phyloP scores from a whole-genome alignment of 2,113 vertebrate genomes.

The Vidua chalybeata region DNA sequence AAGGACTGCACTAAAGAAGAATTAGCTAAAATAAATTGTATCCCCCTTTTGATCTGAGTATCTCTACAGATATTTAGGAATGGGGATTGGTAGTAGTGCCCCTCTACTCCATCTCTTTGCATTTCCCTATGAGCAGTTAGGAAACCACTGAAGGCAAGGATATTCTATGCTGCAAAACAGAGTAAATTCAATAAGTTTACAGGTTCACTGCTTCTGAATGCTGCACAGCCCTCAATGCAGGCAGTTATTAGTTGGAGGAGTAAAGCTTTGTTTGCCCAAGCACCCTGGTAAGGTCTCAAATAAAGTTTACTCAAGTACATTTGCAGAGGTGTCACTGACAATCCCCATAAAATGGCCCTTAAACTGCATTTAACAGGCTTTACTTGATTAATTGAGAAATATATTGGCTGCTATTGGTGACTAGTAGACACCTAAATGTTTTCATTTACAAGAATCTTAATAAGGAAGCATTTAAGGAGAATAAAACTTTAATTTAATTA shows the following conservation, averaged over 20 bases:
- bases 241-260: neutral
- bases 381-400: neutral
- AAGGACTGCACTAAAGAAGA: neutral
- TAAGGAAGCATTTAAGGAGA: neutral
- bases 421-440: neutral
- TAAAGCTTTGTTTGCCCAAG: neutral
- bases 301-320: neutral
- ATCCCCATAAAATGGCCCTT: neutral
- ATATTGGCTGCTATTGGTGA: neutral
- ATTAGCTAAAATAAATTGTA: neutral
- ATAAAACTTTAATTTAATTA: neutral
- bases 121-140: neutral
- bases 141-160: neutral
- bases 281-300: neutral
- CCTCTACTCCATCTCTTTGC: rapidly evolving
- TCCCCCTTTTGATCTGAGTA: neutral
- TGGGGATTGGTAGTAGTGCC: neutral
- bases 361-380: constrained; percentile 2
- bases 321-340: neutral
- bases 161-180: neutral
- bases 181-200: neutral
- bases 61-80: neutral
- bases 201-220: neutral
- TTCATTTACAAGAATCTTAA: neutral
- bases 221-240: neutral